Evolutionary conservation across 2,888 invertebrate species (phyloP).

Genomic region (Plutella xylostella): DNA sequence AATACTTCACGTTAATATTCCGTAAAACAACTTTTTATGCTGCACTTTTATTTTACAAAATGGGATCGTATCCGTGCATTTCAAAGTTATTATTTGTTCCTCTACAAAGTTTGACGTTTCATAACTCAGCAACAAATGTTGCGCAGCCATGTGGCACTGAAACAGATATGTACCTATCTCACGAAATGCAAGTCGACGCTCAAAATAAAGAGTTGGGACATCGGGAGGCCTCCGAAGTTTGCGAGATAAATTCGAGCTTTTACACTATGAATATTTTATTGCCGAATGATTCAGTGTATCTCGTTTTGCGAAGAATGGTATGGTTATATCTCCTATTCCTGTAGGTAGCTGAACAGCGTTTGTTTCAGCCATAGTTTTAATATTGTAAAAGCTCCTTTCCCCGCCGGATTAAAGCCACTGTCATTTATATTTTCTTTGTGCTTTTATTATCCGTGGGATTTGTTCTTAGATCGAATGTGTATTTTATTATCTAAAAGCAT

Average conservation of each 20-base stretch:
- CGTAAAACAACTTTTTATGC: too few species aligned
- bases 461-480: too few species aligned
- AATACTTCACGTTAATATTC: too few species aligned
- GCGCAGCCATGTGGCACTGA: neutral
- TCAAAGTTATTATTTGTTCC: slow-evolving; percentile 4
- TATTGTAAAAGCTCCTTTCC: too few species aligned
- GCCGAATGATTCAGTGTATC: neutral
- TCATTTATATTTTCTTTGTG: too few species aligned
- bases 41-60: too few species aligned
- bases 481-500: too few species aligned
- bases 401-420: too few species aligned
- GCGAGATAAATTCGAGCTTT: slow-evolving; percentile 1
- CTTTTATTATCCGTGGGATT: too few species aligned
- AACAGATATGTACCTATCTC: slow-evolving; percentile 2
- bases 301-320: neutral
- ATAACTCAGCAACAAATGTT: slow-evolving; percentile 4
- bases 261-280: slow-evolving; percentile 1
- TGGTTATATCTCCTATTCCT: neutral
- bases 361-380: too few species aligned
- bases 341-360: neutral
- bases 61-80: neutral
- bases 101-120: slow-evolving; percentile 6
- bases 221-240: neutral
- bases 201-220: slow-evolving; percentile 1
- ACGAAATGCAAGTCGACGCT: slow-evolving; percentile 1